phyloP scores from a whole-genome alignment of 2,888 invertebrate species.

The Spicauda simplicius region DNA sequence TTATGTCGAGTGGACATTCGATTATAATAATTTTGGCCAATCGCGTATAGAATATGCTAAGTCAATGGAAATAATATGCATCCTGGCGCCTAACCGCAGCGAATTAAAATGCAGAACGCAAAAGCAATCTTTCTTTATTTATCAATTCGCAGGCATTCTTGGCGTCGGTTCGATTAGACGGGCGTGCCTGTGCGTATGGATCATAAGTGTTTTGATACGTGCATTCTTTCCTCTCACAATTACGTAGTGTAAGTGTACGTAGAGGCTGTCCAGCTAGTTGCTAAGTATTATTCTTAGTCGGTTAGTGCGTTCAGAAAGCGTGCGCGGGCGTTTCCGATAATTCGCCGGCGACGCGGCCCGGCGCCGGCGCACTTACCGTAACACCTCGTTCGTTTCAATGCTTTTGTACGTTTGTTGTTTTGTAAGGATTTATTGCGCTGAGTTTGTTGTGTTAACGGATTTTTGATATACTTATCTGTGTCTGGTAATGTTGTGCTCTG shows the following conservation, averaged over 20 bases:
- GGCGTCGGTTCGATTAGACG: slow-evolving; percentile 34
- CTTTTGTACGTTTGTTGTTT: slow-evolving; percentile 35
- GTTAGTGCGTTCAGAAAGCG: slow-evolving; percentile 82
- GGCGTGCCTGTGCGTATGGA: slow-evolving; percentile 38
- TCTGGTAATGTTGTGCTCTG: not conserved
- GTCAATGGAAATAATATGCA: slow-evolving; percentile 23
- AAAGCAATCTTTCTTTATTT: slow-evolving; percentile 32
- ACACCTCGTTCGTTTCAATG: slow-evolving; percentile 53
- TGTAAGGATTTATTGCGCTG: slow-evolving; percentile 33
- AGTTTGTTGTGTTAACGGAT: slow-evolving; percentile 10
- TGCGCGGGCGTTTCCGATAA: slow-evolving; percentile 73
- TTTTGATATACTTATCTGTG: slow-evolving; percentile 9
- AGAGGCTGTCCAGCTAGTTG: slow-evolving; percentile 55
- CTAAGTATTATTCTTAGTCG: slow-evolving; percentile 73
- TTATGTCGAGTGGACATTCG: not conserved
- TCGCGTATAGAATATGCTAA: slow-evolving; percentile 14
- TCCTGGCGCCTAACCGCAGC: slow-evolving; percentile 30
- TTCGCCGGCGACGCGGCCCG: slow-evolving; percentile 65
- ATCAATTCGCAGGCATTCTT: slow-evolving; percentile 36
- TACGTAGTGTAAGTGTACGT: slow-evolving; percentile 42
- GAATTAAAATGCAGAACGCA: slow-evolving; percentile 32
- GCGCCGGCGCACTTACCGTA: slow-evolving; percentile 61
- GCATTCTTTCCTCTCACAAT: slow-evolving; percentile 30
- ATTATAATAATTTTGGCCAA: slow-evolving; percentile 13
- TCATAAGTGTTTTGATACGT: slow-evolving; percentile 38